phyloP scores from a whole-genome alignment of 23 tunicate species.

The Ascidia mentula region DNA sequence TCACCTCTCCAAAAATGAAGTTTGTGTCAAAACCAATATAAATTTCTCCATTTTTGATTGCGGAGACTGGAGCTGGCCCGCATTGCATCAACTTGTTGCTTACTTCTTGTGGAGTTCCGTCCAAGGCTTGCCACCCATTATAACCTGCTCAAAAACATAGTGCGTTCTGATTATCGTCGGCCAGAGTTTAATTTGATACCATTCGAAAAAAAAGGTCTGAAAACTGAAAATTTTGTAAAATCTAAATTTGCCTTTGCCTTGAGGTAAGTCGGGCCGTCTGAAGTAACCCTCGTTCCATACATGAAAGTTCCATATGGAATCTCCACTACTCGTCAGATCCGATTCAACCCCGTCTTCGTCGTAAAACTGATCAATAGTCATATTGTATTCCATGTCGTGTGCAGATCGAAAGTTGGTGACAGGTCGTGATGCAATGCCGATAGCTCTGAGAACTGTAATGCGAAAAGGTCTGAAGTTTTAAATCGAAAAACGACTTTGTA shows the following conservation, averaged over 20 bases:
- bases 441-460: constrained; percentile 78
- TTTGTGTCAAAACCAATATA: constrained; percentile 66
- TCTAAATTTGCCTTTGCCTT: constrained; percentile 59
- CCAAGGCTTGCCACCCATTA: constrained; percentile 98
- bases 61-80: constrained; percentile 95
- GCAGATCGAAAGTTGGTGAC: constrained; percentile 94
- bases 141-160: constrained; percentile 40
- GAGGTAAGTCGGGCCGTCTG: constrained; percentile 68
- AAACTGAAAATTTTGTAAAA: background rate
- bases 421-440: constrained; percentile 91
- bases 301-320: constrained; percentile 98
- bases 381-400: constrained; percentile 92
- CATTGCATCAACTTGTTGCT: constrained; percentile 78
- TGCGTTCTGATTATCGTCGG: background rate
- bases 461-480: too few relatives aligned
- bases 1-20: constrained; percentile 89
- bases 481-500: too few relatives aligned
- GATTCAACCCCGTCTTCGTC: constrained; percentile 64
- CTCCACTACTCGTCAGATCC: constrained; percentile 34
- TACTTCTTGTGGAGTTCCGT: constrained; percentile 96
- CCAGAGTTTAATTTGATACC: background rate
- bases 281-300: constrained; percentile 99
- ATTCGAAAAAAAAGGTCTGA: background rate
- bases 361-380: constrained; percentile 89
- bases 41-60: constrained; percentile 87